phyloP scores from a whole-genome alignment of 1,140 invertebrate genomes.

The Probaryconus sp. region DNA sequence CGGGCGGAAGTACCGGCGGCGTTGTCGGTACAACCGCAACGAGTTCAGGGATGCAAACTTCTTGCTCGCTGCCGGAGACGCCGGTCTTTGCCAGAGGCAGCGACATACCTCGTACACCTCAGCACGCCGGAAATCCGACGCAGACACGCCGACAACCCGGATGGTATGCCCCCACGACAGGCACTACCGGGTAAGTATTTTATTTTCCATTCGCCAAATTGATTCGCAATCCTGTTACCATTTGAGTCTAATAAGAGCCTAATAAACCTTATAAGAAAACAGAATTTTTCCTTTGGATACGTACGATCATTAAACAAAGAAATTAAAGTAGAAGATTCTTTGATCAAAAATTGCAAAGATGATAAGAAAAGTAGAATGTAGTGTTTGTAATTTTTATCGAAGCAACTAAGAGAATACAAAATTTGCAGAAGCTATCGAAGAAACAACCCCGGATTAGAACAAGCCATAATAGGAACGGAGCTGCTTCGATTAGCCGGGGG shows the following conservation, averaged over 20 bases:
- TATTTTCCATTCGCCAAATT: too few species aligned
- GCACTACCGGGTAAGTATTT: conserved; percentile 71
- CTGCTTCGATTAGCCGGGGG: conserved; percentile 86
- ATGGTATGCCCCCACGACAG: conserved; percentile 75
- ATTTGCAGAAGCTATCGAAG: conserved; percentile 79
- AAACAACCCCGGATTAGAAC: conserved; percentile 82
- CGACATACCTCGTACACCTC: conserved; percentile 87
- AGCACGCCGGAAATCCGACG: conserved; percentile 75
- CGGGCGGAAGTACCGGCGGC: conserved; percentile 79
- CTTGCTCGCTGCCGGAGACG: conserved; percentile 89
- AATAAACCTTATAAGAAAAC: too few species aligned
- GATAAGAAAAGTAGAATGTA: too few species aligned
- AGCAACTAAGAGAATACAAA: too few species aligned
- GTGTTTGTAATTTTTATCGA: too few species aligned
- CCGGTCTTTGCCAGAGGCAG: conserved; percentile 89
- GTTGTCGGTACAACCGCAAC: conserved; percentile 66
- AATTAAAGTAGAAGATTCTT: too few species aligned
- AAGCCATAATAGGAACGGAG: conserved; percentile 86
- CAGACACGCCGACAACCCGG: conserved; percentile 75
- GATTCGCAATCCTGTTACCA: too few species aligned
- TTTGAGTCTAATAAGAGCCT: background rate
- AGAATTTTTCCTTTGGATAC: too few species aligned
- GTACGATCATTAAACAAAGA: too few species aligned
- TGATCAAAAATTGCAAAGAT: too few species aligned
- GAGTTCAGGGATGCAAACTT: conserved; percentile 83